Conservation (phyloP, 2,113 vertebrate species). For the Phaetusa simplex region DNA sequence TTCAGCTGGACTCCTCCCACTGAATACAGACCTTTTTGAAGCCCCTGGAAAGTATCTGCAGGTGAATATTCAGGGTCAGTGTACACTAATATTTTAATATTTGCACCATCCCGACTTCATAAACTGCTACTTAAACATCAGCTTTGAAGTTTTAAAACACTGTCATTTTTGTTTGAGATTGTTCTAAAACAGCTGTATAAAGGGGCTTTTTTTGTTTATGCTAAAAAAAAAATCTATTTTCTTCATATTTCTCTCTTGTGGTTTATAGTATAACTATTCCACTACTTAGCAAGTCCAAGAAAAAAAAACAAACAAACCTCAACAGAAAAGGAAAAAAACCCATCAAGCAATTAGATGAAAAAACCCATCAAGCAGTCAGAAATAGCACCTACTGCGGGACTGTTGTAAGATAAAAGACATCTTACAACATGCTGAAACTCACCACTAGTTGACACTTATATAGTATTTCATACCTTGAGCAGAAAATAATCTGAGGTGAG, state of each 20-base stretch:
- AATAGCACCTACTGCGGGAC: background rate
- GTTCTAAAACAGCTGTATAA: background rate
- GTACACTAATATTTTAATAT: background rate
- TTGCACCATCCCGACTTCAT: conserved; percentile 22
- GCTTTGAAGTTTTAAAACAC: conserved; percentile 29
- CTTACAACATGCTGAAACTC: background rate
- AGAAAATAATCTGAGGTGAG: background rate
- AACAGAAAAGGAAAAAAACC: background rate
- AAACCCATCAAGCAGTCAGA: background rate
- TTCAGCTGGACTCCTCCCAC: conserved; percentile 6
- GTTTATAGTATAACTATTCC: background rate
- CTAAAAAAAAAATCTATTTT: background rate
- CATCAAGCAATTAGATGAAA: background rate
- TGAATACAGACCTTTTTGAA: background rate
- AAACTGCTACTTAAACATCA: conserved; percentile 23
- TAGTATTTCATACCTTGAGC: background rate
- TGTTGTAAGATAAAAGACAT: background rate
- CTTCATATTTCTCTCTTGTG: background rate
- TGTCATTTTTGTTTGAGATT: background rate
- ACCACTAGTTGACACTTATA: background rate
- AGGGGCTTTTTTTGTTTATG: background rate
- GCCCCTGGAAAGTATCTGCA: conserved; percentile 23
- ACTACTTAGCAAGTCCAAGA: background rate
- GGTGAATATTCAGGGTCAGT: conserved; percentile 35
- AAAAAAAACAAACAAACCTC: background rate